Evolutionary conservation across 2,888 invertebrate genomes (phyloP).

Genomic region (Molorchus minor): DNA sequence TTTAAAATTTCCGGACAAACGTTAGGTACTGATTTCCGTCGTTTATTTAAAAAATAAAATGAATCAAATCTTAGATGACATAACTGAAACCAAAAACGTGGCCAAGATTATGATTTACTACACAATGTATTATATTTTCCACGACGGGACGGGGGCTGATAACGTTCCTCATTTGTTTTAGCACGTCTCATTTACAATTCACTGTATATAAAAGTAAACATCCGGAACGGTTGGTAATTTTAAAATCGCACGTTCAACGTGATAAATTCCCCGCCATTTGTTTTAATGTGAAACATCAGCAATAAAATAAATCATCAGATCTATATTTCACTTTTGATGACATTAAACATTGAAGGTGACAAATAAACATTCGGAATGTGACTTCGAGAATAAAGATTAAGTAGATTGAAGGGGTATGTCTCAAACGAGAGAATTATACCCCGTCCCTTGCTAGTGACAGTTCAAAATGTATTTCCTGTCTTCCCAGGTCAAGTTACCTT

Average conservation of each 20-base stretch:
- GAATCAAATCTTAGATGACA: too few relatives aligned
- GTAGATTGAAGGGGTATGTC: slow-evolving; percentile 14
- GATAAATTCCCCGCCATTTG: neutral
- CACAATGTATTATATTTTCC: neutral
- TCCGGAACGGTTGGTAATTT: neutral
- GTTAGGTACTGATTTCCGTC: neutral
- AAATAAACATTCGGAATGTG: slow-evolving; percentile 31
- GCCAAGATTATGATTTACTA: neutral
- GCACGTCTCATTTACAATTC: neutral
- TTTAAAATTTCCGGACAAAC: neutral
- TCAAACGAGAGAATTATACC: slow-evolving; percentile 36
- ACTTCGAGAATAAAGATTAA: neutral
- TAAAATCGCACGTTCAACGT: neutral
- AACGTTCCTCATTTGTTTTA: neutral
- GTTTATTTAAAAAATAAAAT: neutral
- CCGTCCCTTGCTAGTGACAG: slow-evolving; percentile 46
- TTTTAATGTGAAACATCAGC: slow-evolving; percentile 20
- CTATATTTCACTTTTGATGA: slow-evolving; percentile 30
- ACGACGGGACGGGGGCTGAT: neutral
- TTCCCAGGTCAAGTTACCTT: slow-evolving; percentile 44
- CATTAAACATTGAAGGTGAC: slow-evolving; percentile 32
- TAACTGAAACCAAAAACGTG: too few relatives aligned
- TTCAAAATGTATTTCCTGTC: slow-evolving; percentile 46
- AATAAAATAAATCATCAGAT: slow-evolving; percentile 29
- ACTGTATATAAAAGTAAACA: slow-evolving; percentile 1